Evolutionary conservation across 2,888 invertebrate species (phyloP).

Genomic region (Sesia apiformis): DNA sequence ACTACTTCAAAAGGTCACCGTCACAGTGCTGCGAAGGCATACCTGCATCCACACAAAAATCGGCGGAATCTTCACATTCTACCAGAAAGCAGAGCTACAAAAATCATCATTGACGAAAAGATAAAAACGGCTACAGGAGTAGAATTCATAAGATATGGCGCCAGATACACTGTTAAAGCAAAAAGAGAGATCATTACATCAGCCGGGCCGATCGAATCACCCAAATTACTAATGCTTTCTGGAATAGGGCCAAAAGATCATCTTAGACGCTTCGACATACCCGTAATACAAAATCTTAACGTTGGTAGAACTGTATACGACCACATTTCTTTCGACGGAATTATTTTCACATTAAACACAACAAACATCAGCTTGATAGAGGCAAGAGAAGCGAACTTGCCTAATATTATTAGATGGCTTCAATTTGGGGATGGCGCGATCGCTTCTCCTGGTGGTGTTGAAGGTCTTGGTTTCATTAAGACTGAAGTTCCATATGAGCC

Average conservation of each 20-base stretch:
- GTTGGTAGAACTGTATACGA: constrained; percentile 74
- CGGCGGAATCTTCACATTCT: constrained; percentile 76
- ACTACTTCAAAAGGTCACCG: constrained; percentile 68
- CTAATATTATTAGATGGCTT: constrained; percentile 11
- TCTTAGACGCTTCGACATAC: constrained; percentile 51
- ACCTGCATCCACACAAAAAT: constrained; percentile 60
- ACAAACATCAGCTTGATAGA: constrained; percentile 14
- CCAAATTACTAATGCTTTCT: constrained; percentile 83
- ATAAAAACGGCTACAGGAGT: constrained; percentile 76
- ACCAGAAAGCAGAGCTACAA: constrained; percentile 70
- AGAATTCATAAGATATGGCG: constrained; percentile 63
- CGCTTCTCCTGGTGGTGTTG: constrained; percentile 71
- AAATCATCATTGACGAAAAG: constrained; percentile 68
- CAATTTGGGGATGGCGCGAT: constrained; percentile 37
- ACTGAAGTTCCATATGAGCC: constrained; percentile 51
- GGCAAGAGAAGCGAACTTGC: constrained; percentile 6
- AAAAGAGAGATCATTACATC: constrained; percentile 82
- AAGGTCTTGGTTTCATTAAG: constrained; percentile 69
- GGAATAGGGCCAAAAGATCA: constrained; percentile 68
- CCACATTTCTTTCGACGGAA: constrained; percentile 46
- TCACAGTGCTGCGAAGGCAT: constrained; percentile 74
- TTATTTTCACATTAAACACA: constrained; percentile 21
- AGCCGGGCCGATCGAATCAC: constrained; percentile 85
- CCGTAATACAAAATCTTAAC: constrained; percentile 68
- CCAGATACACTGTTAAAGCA: constrained; percentile 55